Conservation (phyloP, 2,113 vertebrate genomes). For the Callospermophilus lateralis region DNA sequence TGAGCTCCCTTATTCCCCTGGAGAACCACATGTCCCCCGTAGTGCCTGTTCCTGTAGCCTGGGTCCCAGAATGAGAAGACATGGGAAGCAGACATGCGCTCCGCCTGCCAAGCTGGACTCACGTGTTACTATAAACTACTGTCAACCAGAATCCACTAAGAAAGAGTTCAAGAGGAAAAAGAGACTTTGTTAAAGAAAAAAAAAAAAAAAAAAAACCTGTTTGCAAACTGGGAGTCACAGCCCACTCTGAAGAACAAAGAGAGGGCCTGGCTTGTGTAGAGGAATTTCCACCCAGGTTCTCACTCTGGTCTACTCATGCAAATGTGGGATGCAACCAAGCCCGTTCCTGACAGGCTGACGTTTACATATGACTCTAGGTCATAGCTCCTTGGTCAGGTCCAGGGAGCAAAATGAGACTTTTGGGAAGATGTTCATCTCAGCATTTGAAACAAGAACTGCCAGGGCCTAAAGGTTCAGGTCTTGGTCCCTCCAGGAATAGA, state of each 20-base stretch:
- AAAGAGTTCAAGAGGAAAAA: not conserved
- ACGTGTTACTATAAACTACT: not conserved
- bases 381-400: not conserved
- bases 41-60: not conserved
- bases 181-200: not conserved
- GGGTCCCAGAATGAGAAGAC: not conserved
- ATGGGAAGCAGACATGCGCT: not conserved
- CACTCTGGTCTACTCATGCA: not conserved
- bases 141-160: not conserved
- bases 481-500: not conserved
- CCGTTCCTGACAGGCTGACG: not conserved
- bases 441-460: not conserved
- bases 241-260: not conserved
- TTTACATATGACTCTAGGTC: not conserved
- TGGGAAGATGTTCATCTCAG: not conserved
- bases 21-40: not conserved
- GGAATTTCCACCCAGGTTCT: not conserved
- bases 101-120: not conserved
- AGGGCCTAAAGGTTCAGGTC: not conserved
- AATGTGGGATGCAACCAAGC: not conserved
- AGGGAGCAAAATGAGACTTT: not conserved
- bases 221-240: not conserved
- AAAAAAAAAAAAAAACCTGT: not conserved
- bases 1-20: not conserved
- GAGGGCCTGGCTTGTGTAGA: not conserved